phyloP scores from a whole-genome alignment of 2,888 invertebrate species.

The Philereme vetulata region DNA sequence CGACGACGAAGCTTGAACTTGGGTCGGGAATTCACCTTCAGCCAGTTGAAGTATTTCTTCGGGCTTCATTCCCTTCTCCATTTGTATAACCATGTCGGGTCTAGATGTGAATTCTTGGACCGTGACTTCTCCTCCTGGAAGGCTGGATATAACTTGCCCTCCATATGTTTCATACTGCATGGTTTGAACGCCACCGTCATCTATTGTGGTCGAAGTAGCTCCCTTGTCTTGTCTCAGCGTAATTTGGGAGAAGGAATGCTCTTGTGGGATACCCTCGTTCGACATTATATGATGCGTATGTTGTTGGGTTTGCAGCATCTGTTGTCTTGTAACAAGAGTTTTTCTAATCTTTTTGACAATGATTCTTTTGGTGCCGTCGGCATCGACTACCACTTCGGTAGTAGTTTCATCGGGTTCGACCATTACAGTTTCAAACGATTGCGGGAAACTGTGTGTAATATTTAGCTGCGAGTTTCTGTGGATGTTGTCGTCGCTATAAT shows the following conservation, averaged over 20 bases:
- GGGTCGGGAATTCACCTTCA: constrained; percentile 66
- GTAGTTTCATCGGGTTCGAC: constrained; percentile 93
- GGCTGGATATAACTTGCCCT: constrained; percentile 85
- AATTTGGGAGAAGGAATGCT: constrained; percentile 87
- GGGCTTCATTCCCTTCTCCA: constrained; percentile 82
- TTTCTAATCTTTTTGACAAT: constrained; percentile 89
- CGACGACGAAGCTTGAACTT: constrained; percentile 86
- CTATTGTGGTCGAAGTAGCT: constrained; percentile 81
- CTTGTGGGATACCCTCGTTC: constrained; percentile 82
- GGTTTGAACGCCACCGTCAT: constrained; percentile 85
- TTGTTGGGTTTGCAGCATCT: constrained; percentile 86
- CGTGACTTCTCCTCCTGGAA: constrained; percentile 85
- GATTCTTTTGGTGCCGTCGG: constrained; percentile 91
- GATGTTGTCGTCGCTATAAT: constrained; percentile 84
- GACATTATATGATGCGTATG: constrained; percentile 81
- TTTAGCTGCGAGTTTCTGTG: constrained; percentile 86
- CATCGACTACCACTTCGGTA: constrained; percentile 91
- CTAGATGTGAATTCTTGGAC: constrained; percentile 87
- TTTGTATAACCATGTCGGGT: constrained; percentile 83
- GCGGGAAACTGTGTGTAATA: constrained; percentile 88
- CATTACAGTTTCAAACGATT: constrained; percentile 91
- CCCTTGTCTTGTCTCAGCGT: constrained; percentile 87
- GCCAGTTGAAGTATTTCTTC: constrained; percentile 73
- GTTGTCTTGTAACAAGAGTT: constrained; percentile 87
- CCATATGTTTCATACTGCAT: constrained; percentile 86